Base-by-base conservation (phyloP, 2,797 vertebrate species). In the Enteromius thamalakanensis region DNA sequence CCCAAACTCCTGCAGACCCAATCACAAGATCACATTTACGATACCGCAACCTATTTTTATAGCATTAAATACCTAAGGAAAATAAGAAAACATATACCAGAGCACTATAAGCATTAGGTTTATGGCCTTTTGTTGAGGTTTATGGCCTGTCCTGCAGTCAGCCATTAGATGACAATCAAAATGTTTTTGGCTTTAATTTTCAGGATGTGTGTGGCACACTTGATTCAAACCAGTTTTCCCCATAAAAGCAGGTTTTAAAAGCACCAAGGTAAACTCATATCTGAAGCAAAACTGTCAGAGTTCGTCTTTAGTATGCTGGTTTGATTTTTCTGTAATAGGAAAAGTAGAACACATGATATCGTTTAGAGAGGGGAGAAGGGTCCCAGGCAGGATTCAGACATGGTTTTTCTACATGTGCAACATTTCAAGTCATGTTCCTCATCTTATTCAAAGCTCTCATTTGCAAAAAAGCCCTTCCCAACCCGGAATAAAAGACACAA, bases 401-500 rank as follows among this genome's bases (percentile, higher is more conserved):
- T 6, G 62, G 34, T 65, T 65, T 65, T 34, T 29, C 6, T 6
- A 71, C 40, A 45, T 42, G 11, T 51, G n/a, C 26, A 23, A 17
- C 26, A 29, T 29, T 62, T 29, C 23, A 3, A 62, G 26, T 2
- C 58, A 29, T 29, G 23, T 29, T 14, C n/a, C 23, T 47, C 23
- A 49, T 42, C 68, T 26, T 10, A 42, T 42, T 42, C 6, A 45
- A 72, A 29, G 2, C 3, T 72, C 42, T 23, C 49, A 42, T 62
- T 9, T n/a, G 40, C 10, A n/a, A 23, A 75, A 45, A 75, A 3
- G 47, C 23, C 51, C 3, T 47, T 80, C 67, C 58, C 40, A 19
- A 55, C 3, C 15, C 51, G 40, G 19, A 55, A 82, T 67, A 87
- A 80, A 89, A 91, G 83, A 92, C 87, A 89, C 69, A 21, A 87